Conservation (phyloP, 1,140 invertebrate genomes). For the Panonychus citri region DNA sequence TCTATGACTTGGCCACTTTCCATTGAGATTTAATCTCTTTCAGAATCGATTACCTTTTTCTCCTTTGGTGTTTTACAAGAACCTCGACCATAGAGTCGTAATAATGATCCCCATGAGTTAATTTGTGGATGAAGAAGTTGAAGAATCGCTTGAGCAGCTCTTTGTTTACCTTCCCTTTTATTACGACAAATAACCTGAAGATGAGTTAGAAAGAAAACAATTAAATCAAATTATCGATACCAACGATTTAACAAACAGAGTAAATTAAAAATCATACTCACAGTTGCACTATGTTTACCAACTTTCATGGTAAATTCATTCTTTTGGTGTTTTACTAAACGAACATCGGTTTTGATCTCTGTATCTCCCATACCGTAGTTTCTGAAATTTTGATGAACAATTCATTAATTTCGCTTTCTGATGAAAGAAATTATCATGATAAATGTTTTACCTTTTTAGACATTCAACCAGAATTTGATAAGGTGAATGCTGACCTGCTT, state of each 20-base stretch:
- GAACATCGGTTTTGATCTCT: conserved; percentile 63
- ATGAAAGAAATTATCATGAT: too few relatives aligned
- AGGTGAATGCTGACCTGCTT: conserved; percentile 79
- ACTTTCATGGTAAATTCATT: conserved; percentile 87
- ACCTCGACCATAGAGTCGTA: conserved; percentile 72
- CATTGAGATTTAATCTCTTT: conserved; percentile 4
- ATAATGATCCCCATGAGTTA: conserved; percentile 73
- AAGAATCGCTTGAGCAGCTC: conserved; percentile 80
- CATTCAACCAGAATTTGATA: conserved; percentile 79
- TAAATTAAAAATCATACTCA: conserved; percentile 13
- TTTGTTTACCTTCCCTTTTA: conserved; percentile 89
- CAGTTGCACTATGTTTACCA: conserved; percentile 49
- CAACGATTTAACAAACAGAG: too few relatives aligned
- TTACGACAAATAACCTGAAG: conserved; percentile 51
- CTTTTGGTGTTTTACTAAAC: conserved; percentile 65
- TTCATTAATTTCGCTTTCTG: neutral
- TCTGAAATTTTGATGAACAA: conserved; percentile 20
- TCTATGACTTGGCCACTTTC: too few relatives aligned
- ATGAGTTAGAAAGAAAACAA: too few relatives aligned
- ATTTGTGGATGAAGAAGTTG: conserved; percentile 72
- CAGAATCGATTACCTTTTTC: conserved; percentile 47
- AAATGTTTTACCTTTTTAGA: conserved; percentile 38
- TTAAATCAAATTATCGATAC: too few relatives aligned
- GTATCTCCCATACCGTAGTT: conserved; percentile 76
- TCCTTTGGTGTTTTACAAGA: conserved; percentile 79